Evolutionary conservation across 1,140 invertebrate genomes (phyloP).

Genomic region (Drosophila ercepeae): DNA sequence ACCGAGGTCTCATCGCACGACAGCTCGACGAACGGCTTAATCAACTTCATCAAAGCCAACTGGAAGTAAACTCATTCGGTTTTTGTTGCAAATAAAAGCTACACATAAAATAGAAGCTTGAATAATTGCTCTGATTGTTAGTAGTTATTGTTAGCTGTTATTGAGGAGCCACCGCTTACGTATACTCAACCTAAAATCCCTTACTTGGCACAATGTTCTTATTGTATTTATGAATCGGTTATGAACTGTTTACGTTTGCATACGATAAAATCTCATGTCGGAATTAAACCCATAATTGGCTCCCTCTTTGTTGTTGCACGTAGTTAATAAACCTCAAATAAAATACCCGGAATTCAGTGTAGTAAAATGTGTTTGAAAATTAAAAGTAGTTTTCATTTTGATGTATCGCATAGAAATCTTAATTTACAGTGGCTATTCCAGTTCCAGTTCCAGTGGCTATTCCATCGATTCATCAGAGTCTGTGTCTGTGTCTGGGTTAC

Average conservation of each 20-base stretch:
- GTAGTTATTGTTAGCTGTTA: conserved; percentile 43
- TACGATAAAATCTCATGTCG: conserved; percentile 55
- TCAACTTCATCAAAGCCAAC: conserved; percentile 95
- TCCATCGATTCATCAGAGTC: conserved; percentile 49
- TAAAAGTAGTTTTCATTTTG: conserved; percentile 25
- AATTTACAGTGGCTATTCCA: neutral
- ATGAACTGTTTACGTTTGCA: conserved; percentile 43
- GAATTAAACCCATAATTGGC: conserved; percentile 42
- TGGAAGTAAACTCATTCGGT: conserved; percentile 74
- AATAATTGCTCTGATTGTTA: conserved; percentile 48
- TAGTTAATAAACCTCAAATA: conserved; percentile 66
- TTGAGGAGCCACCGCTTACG: conserved; percentile 33
- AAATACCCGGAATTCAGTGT: conserved; percentile 56
- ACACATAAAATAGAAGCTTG: conserved; percentile 30
- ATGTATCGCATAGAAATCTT: neutral
- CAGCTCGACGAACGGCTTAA: conserved; percentile 96
- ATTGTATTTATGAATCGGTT: conserved; percentile 43
- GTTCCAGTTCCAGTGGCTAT: conserved; percentile 17
- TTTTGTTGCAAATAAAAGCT: conserved; percentile 36
- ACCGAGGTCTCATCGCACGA: conserved; percentile 90
- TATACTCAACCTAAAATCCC: conserved; percentile 20
- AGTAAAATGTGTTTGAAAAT: conserved; percentile 60
- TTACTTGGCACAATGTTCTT: neutral
- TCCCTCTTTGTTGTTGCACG: conserved; percentile 68
- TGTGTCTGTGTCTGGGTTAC: conserved; percentile 24